Evolutionary conservation across 2,113 vertebrate genomes (phyloP).

Genomic region (Aegithalos caudatus): DNA sequence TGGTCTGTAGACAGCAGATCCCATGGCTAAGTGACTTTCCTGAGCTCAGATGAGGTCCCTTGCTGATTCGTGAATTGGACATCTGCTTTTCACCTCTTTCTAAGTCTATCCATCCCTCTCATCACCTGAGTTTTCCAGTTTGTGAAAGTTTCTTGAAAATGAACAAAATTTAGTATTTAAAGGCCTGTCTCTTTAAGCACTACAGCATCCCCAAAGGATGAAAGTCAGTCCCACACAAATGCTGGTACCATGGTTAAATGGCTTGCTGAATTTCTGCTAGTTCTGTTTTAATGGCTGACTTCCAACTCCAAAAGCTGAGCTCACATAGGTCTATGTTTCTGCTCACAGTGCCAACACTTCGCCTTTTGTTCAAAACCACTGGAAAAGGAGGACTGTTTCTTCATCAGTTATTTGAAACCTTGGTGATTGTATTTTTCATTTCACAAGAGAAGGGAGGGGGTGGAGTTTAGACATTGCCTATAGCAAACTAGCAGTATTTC

Average conservation of each 20-base stretch:
- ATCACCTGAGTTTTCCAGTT: neutral
- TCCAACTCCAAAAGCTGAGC: neutral
- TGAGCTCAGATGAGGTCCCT: neutral
- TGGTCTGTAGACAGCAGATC: neutral
- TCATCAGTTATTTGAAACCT: neutral
- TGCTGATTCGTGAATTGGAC: neutral
- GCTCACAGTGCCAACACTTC: neutral
- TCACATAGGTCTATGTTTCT: neutral
- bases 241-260: neutral
- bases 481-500: slow-evolving; percentile 37
- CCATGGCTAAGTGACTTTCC: neutral
- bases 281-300: neutral
- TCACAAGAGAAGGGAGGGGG: slow-evolving; percentile 15
- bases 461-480: neutral
- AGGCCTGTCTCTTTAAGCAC: neutral
- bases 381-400: slow-evolving; percentile 5
- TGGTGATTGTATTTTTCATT: slow-evolving; percentile 26
- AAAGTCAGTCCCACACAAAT: neutral
- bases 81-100: neutral
- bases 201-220: neutral
- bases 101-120: neutral
- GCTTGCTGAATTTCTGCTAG: neutral
- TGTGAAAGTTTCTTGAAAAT: neutral
- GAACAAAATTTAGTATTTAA: neutral
- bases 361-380: slow-evolving; percentile 12